Evolutionary conservation across 2,888 invertebrate species (phyloP).

Genomic region (Leucoma salicis): DNA sequence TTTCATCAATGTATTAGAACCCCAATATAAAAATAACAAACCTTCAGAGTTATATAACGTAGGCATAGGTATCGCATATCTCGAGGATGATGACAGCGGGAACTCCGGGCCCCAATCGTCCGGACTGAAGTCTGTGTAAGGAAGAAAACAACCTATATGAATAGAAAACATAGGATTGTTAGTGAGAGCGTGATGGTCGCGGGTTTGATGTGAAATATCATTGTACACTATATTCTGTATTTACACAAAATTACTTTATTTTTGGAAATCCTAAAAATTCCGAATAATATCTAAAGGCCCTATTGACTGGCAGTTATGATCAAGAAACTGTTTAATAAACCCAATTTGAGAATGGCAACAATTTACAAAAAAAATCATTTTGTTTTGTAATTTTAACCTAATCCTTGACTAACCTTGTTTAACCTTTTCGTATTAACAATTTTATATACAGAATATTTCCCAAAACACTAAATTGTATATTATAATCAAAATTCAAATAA

Average conservation of each 20-base stretch:
- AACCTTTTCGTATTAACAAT: no score
- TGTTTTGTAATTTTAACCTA: no score
- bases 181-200: slow-evolving; percentile 45
- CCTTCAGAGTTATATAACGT: slow-evolving; percentile 90
- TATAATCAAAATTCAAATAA: slow-evolving; percentile 13
- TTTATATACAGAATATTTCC: no score
- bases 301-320: no score
- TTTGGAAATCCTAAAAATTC: neutral
- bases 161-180: slow-evolving; percentile 72
- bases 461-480: no score
- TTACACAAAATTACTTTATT: neutral
- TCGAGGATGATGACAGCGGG: slow-evolving; percentile 73
- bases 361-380: no score
- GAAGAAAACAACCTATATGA: slow-evolving; percentile 81
- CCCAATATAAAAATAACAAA: slow-evolving; percentile 38
- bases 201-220: slow-evolving; percentile 21
- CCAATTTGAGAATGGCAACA: no score
- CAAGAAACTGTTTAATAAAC: no score
- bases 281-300: no score
- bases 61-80: slow-evolving; percentile 88
- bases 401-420: no score
- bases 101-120: slow-evolving; percentile 86
- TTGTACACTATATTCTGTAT: no score
- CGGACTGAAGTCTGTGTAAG: slow-evolving; percentile 81
- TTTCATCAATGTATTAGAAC: no score